Conservation (phyloP, 2,113 vertebrate genomes). For the Nettapus auritus region DNA sequence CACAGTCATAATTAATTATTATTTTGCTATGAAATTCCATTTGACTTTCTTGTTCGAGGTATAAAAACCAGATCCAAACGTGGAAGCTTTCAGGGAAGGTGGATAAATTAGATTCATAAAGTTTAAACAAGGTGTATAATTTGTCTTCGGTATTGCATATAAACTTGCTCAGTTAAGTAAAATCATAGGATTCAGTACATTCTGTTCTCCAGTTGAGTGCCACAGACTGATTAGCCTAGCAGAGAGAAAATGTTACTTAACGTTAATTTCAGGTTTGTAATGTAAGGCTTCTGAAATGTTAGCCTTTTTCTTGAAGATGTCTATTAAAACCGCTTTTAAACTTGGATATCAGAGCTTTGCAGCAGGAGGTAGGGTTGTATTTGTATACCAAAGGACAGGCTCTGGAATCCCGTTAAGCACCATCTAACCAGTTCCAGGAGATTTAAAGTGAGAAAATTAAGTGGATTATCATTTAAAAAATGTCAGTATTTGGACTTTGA, state of each 20-base stretch:
- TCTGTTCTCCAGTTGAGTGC: background rate
- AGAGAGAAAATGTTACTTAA: constrained; percentile 9
- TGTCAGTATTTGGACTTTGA: constrained; percentile 10
- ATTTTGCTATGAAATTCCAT: background rate
- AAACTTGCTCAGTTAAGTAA: background rate
- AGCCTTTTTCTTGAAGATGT: background rate
- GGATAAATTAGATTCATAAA: background rate
- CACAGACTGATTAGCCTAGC: background rate
- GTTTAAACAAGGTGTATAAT: background rate
- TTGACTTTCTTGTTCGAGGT: background rate
- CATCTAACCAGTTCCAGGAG: constrained; percentile 1
- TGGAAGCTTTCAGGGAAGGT: background rate
- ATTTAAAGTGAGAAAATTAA: background rate
- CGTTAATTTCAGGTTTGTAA: constrained; percentile 7
- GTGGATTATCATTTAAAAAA: constrained; percentile 56
- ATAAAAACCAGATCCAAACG: background rate
- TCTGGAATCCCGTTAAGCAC: constrained; percentile 12
- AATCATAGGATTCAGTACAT: background rate
- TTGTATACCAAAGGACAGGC: background rate
- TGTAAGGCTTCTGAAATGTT: background rate
- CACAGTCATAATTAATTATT: background rate
- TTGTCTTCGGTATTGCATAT: background rate
- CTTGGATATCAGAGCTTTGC: constrained; percentile 18
- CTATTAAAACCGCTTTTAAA: constrained; percentile 26
- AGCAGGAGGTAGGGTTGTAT: background rate